Conservation (phyloP, 2,113 vertebrate genomes). For the Hyla sarda region DNA sequence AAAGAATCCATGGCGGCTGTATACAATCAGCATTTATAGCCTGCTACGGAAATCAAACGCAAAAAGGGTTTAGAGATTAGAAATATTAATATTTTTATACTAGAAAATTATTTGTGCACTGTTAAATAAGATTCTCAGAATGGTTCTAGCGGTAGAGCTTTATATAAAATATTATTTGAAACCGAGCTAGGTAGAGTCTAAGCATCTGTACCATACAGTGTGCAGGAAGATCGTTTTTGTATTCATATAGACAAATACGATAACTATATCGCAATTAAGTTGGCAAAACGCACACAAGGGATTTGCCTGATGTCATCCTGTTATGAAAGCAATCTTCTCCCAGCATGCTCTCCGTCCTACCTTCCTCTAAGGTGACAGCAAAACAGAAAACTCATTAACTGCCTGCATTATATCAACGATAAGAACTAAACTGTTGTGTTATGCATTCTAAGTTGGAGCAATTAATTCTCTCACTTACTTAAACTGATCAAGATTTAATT, state of each 20-base stretch:
- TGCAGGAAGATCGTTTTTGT: neutral
- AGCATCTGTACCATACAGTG: neutral
- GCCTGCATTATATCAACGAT: slow-evolving; percentile 79
- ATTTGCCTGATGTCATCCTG: slow-evolving; percentile 62
- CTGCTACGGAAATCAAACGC: too few relatives aligned
- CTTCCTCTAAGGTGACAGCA: slow-evolving; percentile 79
- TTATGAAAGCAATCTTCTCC: slow-evolving; percentile 66
- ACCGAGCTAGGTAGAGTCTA: neutral
- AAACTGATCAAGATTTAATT: slow-evolving; percentile 99
- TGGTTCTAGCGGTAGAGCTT: neutral
- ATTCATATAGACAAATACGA: slow-evolving; percentile 71
- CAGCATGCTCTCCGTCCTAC: slow-evolving; percentile 74
- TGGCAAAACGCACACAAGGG: slow-evolving; percentile 48
- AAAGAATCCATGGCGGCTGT: too few relatives aligned
- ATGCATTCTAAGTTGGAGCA: slow-evolving; percentile 91
- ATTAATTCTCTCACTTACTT: slow-evolving; percentile 97
- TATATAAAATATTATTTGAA: neutral
- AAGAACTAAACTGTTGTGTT: slow-evolving; percentile 79
- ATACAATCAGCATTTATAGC: too few relatives aligned
- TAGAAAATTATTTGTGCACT: neutral
- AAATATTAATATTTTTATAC: neutral
- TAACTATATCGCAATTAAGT: slow-evolving; percentile 69
- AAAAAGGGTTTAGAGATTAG: neutral
- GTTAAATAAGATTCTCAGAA: neutral
- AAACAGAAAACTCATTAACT: slow-evolving; percentile 82